Evolutionary conservation across 1,140 invertebrate genomes (phyloP).

Genomic region (Leptopilina clavipes): DNA sequence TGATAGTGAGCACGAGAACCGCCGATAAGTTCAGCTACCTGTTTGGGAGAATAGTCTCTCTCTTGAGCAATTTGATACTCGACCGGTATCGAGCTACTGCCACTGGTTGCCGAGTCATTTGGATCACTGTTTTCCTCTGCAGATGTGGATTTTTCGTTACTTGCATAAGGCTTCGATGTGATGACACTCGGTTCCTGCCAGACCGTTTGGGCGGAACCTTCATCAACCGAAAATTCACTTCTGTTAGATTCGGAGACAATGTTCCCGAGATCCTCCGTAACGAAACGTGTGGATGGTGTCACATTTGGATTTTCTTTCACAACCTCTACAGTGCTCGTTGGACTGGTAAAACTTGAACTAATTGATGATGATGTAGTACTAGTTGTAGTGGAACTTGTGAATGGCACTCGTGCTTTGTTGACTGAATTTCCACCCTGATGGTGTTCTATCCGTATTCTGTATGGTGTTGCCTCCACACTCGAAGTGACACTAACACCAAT

Average conservation of each 20-base stretch:
- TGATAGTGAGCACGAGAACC: slow-evolving; percentile 56
- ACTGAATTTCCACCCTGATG: slow-evolving; percentile 47
- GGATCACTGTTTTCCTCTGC: slow-evolving; percentile 39
- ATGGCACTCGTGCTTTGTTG: slow-evolving; percentile 40
- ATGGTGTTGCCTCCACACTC: slow-evolving; percentile 70
- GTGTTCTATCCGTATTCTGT: slow-evolving; percentile 70
- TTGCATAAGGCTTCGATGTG: slow-evolving; percentile 54
- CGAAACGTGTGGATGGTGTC: slow-evolving; percentile 58
- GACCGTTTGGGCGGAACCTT: slow-evolving; percentile 72
- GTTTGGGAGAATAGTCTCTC: slow-evolving; percentile 55
- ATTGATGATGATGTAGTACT: neutral
- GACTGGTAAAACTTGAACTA: slow-evolving; percentile 44
- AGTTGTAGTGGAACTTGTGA: slow-evolving; percentile 17
- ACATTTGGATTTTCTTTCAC: too few species aligned
- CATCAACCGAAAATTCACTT: slow-evolving; percentile 77
- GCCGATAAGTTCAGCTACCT: slow-evolving; percentile 59
- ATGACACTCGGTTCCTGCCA: slow-evolving; percentile 61
- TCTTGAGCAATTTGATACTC: slow-evolving; percentile 64
- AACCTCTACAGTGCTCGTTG: slow-evolving; percentile 30
- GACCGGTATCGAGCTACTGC: slow-evolving; percentile 61
- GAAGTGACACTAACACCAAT: slow-evolving; percentile 72
- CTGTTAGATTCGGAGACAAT: slow-evolving; percentile 75
- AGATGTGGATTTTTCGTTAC: slow-evolving; percentile 3
- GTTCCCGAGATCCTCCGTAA: slow-evolving; percentile 73
- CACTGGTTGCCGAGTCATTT: slow-evolving; percentile 58